These are phyloP conservation scores for Metopolophium dirhodum DNA, from an alignment of 1,140 invertebrate species.

Conservation along the genomic window DNA sequence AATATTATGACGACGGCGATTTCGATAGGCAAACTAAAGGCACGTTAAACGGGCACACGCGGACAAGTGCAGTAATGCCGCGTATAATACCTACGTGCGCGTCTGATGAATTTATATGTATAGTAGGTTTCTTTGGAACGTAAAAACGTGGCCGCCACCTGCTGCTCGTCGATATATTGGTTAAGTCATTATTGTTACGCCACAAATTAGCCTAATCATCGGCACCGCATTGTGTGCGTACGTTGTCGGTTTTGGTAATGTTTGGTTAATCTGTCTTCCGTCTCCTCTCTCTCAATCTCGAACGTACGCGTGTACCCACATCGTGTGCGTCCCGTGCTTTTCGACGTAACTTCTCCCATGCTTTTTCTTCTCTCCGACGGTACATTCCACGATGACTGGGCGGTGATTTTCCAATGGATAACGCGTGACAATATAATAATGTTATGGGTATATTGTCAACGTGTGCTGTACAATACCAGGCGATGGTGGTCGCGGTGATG, in stretches of 20 bases:
- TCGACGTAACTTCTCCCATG: neutral
- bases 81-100: too few relatives aligned
- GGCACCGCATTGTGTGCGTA: slow-evolving; percentile 47
- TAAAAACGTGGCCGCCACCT: neutral
- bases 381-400: slow-evolving; percentile 53
- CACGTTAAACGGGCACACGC: neutral
- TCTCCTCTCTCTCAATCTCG: neutral
- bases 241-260: slow-evolving; percentile 42
- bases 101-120: neutral
- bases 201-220: slow-evolving; percentile 55
- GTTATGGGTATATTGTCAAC: neutral
- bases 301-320: too few relatives aligned
- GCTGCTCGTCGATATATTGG: slow-evolving; percentile 36
- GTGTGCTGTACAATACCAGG: neutral
- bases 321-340: neutral
- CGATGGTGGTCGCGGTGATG: neutral
- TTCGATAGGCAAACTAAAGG: slow-evolving; percentile 49
- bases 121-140: neutral
- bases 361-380: neutral
- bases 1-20: slow-evolving; percentile 27
- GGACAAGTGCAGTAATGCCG: neutral
- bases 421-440: slow-evolving; percentile 20
- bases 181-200: slow-evolving; percentile 51
- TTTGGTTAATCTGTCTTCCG: slow-evolving; percentile 34
- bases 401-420: slow-evolving; percentile 35